Evolutionary conservation across 1,140 invertebrate genomes (phyloP).

Genomic region (Diachasmimorpha longicaudata): DNA sequence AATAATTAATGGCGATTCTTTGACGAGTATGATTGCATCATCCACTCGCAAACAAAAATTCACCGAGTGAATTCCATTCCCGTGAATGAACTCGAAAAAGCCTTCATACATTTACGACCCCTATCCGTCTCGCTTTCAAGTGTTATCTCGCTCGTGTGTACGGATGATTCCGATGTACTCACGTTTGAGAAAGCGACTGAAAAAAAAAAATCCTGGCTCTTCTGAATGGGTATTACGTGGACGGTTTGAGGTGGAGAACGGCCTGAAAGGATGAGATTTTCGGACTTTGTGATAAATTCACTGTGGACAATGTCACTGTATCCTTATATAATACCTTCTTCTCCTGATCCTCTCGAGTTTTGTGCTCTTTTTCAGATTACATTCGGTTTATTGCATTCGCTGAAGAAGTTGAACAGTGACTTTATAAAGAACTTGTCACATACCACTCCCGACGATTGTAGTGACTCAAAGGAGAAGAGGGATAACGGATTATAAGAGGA

Average conservation of each 20-base stretch:
- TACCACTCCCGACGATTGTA: background rate
- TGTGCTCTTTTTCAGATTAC: slow-evolving; percentile 12
- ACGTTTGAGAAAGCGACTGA: background rate
- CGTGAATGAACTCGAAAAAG: no score
- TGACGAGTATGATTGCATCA: no score
- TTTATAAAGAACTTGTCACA: background rate
- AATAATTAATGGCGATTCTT: no score
- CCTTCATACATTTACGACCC: no score
- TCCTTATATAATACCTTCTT: background rate
- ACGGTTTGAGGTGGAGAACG: background rate
- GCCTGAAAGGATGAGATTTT: slow-evolving; percentile 17
- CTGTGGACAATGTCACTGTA: background rate
- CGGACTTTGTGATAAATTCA: slow-evolving; percentile 5
- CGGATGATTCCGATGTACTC: background rate
- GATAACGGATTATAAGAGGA: background rate
- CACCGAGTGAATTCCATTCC: no score
- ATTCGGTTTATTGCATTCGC: slow-evolving; percentile 9
- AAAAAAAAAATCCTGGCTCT: background rate
- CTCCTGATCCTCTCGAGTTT: background rate
- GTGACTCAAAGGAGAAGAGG: background rate
- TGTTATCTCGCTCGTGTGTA: background rate
- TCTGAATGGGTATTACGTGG: background rate
- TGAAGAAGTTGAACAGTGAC: background rate
- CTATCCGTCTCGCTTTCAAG: background rate
- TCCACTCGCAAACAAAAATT: no score